Evolutionary conservation across 2,888 invertebrate genomes (phyloP), one percentile per base, ranked within the genome.

Genomic region (Tenthredo amoena): DNA sequence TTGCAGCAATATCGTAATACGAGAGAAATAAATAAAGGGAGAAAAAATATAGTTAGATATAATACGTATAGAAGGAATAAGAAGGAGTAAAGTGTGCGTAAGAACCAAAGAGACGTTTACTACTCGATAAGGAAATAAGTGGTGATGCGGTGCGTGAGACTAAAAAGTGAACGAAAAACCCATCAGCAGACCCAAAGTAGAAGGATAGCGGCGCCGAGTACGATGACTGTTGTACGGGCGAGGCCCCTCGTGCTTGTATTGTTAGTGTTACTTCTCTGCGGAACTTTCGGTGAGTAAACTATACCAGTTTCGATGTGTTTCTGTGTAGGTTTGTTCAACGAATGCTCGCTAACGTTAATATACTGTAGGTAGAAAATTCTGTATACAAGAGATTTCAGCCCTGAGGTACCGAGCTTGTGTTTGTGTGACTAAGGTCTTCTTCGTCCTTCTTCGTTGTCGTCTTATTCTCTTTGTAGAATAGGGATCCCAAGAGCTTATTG

Each of bases 231-330:
- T 47, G 68, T 18, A 83, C 68, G 85, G 85, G 85, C 84, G 85
- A 85, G 85, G 85, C 85, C 72, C 74, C 83, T 85, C 84, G 62
- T 55, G 82, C 83, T 85, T 37, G 72, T 74, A 81, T 85, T 86
- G 79, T 88, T 89, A 87, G 88, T 89, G 86, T 86, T 91, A 26
- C 87, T 92, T 81, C 86, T 91, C 85, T 87, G 87, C 79, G 91
- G 89, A 89, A 89, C 90, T 89, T 85, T 91, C 77, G 92, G 92
- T 92, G 90, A 92, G 92, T 91, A 65, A 86, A 88, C 79, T 77
- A 68, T 89, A 87, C 86, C 84, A 87, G 79, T 87, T 85, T 77
- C 15, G 37, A 31, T 34, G 77, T 55, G 55, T 55, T 37, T 37
- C 9, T 81, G 62, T 65, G 10, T 26, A 12, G 40, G 34, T 62